These are phyloP conservation scores for Polydrusus tereticollis DNA, from an alignment of 2,888 invertebrate species.

Conservation along the genomic window DNA sequence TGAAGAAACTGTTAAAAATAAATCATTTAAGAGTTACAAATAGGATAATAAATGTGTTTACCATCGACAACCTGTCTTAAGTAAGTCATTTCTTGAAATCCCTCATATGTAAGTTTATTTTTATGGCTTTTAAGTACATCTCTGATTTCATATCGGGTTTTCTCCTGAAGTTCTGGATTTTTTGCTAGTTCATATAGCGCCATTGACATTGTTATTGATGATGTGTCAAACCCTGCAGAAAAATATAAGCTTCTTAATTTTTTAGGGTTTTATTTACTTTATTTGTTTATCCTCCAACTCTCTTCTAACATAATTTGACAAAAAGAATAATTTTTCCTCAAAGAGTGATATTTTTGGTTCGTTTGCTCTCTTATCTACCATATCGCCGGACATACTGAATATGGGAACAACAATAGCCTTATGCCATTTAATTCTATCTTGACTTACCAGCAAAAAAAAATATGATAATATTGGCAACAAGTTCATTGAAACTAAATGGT, in stretches of 20 bases:
- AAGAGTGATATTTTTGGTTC: no score
- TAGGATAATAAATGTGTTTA: no score
- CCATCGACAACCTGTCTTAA: constrained; percentile 60
- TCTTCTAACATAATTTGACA: no score
- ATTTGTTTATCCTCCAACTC: no score
- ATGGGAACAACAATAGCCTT: no score
- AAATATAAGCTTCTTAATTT: no score
- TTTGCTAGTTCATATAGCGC: constrained; percentile 70
- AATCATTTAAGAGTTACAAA: no score
- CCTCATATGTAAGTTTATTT: constrained; percentile 64
- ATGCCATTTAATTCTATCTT: no score
- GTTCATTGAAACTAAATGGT: constrained; percentile 54
- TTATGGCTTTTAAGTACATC: constrained; percentile 58
- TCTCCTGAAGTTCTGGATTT: constrained; percentile 64
- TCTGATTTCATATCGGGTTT: constrained; percentile 59
- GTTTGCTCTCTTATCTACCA: no score
- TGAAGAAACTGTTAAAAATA: not conserved
- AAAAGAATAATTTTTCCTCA: no score
- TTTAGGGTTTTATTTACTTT: no score
- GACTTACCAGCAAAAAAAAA: constrained; percentile 40
- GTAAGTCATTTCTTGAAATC: constrained; percentile 66
- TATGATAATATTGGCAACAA: constrained; percentile 66
- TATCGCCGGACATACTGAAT: no score
- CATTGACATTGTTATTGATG: constrained; percentile 67
- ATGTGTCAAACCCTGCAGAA: constrained; percentile 40